phyloP scores from a whole-genome alignment of 2,113 vertebrate species.

The Seriola dumerili region DNA sequence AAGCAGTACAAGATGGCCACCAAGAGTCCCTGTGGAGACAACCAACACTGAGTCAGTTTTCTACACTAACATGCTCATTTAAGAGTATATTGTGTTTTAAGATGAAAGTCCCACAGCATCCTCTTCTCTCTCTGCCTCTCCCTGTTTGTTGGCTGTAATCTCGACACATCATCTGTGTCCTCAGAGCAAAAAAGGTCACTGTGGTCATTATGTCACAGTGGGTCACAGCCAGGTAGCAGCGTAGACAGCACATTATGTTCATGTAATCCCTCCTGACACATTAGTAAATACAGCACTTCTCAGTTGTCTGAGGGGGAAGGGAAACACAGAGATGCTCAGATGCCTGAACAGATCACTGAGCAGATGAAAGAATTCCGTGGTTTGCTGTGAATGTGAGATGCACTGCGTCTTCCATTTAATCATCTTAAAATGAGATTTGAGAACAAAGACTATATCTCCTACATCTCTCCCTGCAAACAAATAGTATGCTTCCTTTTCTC shows the following conservation, averaged over 20 bases:
- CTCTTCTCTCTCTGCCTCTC: background rate
- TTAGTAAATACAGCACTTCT: conserved; percentile 27
- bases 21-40: conserved; percentile 90
- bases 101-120: background rate
- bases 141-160: conserved; percentile 1
- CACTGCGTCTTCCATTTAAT: background rate
- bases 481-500: background rate
- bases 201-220: conserved; percentile 44
- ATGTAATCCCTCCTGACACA: conserved; percentile 52
- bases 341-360: background rate
- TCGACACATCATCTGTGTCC: conserved; percentile 54
- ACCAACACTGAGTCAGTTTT: conserved; percentile 3
- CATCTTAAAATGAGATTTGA: background rate
- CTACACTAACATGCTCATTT: background rate
- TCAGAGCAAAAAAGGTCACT: conserved; percentile 54
- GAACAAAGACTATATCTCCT: background rate
- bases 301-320: background rate
- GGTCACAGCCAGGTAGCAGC: conserved; percentile 58
- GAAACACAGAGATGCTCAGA: background rate
- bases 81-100: background rate
- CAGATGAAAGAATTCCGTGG: background rate
- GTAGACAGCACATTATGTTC: conserved; percentile 21
- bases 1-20: conserved; percentile 99
- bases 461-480: background rate
- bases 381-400: background rate